Evolutionary conservation across 2,888 invertebrate species (phyloP).

Genomic region (Diloba caeruleocephala): DNA sequence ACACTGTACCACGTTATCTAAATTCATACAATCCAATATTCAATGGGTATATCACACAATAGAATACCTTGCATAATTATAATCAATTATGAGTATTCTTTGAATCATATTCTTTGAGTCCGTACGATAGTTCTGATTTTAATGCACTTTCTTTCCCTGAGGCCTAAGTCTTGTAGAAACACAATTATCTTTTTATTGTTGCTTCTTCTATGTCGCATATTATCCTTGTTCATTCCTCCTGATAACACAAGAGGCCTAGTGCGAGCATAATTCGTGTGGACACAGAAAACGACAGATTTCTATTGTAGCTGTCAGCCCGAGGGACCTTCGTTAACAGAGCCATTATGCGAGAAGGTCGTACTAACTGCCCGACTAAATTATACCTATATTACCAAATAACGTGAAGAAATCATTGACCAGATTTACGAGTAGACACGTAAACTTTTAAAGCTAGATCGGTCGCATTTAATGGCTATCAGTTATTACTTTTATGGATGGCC

Average conservation of each 20-base stretch:
- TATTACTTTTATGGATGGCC: conserved; percentile 30
- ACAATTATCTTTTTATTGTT: no score
- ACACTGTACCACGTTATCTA: neutral
- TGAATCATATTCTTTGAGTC: neutral
- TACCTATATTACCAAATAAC: conserved; percentile 52
- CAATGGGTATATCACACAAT: no score
- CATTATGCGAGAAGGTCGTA: conserved; percentile 72
- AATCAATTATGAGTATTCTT: neutral
- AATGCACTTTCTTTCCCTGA: no score
- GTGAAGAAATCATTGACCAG: conserved; percentile 39
- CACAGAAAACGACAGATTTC: conserved; percentile 38
- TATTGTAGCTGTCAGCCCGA: conserved; percentile 51
- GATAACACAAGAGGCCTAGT: conserved; percentile 34
- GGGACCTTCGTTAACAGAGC: conserved; percentile 69
- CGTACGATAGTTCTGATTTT: neutral
- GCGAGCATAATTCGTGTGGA: conserved; percentile 26
- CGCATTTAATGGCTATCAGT: conserved; percentile 30
- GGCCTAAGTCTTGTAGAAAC: no score
- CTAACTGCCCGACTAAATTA: conserved; percentile 58
- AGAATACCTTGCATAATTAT: no score
- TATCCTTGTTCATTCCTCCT: conserved; percentile 31
- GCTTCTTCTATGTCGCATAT: conserved; percentile 1
- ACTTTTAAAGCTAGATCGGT: conserved; percentile 31
- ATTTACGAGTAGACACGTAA: conserved; percentile 39
- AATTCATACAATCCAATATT: neutral